Evolutionary conservation across 2,888 invertebrate species (phyloP), one percentile per base, ranked within the genome.

Genomic region (Augiades crinisus): DNA sequence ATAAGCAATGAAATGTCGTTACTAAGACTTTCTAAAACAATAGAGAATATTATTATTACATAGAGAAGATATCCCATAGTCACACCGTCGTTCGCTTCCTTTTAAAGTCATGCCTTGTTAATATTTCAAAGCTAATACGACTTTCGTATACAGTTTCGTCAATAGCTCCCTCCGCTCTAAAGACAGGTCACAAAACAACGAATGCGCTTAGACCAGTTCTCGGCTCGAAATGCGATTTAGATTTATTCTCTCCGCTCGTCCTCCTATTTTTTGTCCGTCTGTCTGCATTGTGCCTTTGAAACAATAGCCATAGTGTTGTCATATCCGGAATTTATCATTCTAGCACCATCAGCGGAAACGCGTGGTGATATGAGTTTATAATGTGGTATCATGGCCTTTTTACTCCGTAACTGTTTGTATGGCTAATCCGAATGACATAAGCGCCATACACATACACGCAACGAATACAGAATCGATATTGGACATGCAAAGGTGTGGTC

Each of bases 301-400:
- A 88, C 88, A 89, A 89, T 88, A 71, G 87, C 70, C 62, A 61
- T 66, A 66, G 78, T 75, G 68, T 73, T 74, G 81, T 79, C 82
- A 81, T 84, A 84, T 87, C 85, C 85, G 81, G 82, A 80, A 78
- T 83, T 85, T 81, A 84, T 87, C 78, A 88, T 86, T 85, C 88
- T 78, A 80, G 74, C 85, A 78, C 85, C 88, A 88, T 87, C 85
- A 68, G 70, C 87, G 88, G 88, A 88, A 83, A 87, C 64, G 80
- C 67, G 70, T 70, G 71, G 75, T 73, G 80, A 81, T 87, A 88
- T 82, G 88, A 67, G 82, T 81, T 84, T 85, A 83, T 88, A 88
- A 88, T 88, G 72, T 78, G 77, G 70, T 75, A 78, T 84, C 80
- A 87, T 80, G 63, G 81, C 71, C 72, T 73, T 80, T 83, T 84